Evolutionary conservation across 35 echinoderm and acorn worm genomes (phyloP), one percentile per base, ranked within the genome.

Genomic region (Anneissia japonica): DNA sequence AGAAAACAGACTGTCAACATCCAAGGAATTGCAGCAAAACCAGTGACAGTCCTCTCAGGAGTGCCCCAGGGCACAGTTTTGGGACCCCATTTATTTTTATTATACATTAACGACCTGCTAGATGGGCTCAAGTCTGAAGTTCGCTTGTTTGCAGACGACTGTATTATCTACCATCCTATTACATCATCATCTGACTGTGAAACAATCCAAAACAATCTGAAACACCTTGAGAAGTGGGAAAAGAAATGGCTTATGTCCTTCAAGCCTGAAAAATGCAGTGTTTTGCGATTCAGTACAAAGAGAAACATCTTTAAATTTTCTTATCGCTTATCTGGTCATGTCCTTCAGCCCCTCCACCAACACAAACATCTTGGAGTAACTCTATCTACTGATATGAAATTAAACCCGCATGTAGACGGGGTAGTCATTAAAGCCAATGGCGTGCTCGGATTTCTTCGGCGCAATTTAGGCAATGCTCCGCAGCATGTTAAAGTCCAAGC

Each of bases 371-470:
- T 83, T 51, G 81, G 81, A 17, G 81, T 84, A 7, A 34, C 23
- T 33, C 43, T 84, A 14, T 84, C 46, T 84, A 29, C 26, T 4
- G 39, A 72, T 30, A n/a, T 84, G 82, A 84, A 84, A 84, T 84
- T 26, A 46, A 84, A 84, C 36, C 31, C 43, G 19, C 46, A 84
- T 28, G 64, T 84, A 35, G 46, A 84, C 23, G 34, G 21, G 72
- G 32, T 32, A 23, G 35, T 46, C 7, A 19, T 46, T 23, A 84
- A 84, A 56, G 82, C 82, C 21, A 84, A 28, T 4, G 21, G 39
- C 26, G 35, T 84, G 39, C 43, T 84, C 0, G 82, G 82, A 28
- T 84, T 84, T 64, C 26, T 56, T 46, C 30, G n/a, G 23, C 0
- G 82, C 1, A 84, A 84, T 46, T 33, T 84, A 2, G 45, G 39